Evolutionary conservation across 2,888 invertebrate genomes (phyloP), one percentile per base, ranked within the genome.

Genomic region (Drosophila mettleri): DNA sequence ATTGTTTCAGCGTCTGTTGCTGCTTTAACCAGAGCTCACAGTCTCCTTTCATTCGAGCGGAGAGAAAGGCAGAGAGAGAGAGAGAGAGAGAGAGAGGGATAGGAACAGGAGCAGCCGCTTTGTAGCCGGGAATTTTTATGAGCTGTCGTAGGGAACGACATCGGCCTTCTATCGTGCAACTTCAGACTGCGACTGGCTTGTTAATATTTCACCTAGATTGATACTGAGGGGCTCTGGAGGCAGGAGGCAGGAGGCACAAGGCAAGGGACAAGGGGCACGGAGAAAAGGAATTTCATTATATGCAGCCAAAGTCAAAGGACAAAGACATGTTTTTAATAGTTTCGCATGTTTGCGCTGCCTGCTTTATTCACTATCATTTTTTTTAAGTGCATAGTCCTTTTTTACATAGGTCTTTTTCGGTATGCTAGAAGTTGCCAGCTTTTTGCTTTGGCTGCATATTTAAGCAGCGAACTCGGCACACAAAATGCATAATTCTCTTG

Each of bases 191-290:
- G 74, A 61, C 79, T 73, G 60, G 80, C 78, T 85, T 85, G 75
- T 80, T 88, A 86, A 85, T 88, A 85, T 86, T 86, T 87, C 76
- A 87, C 80, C 80, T 85, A 86, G 90, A 86, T 86, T 90, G 83
- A 90, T 88, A 86, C 81, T 66, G 71, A 49, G 64, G 14, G n/a
- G 49, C 31, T n/a, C 6, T 34, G n/a, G 20, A 18, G 45, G 46
- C 41, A 58, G 34, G 61, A 49, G 51, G 58, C 66, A 45, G n/a
- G 55, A 38, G 45, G 64, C 69, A 58, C 9, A 10, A 0, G 31
- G 45, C 31, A 58, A 41, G 62, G 22, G 43, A 48, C 38, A n/a
- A 34, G 66, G 43, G 51, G 63, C 67, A 46, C 20, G 59, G 43
- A 46, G 65, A 69, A 59, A 69, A 77, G 76, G 86, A 89, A 87